A percentile compares a stretch with the other conserved stretches of the same genome.
phyloP scores from a whole-genome alignment of 2,113 vertebrate species.

The Scopus umbretta region DNA sequence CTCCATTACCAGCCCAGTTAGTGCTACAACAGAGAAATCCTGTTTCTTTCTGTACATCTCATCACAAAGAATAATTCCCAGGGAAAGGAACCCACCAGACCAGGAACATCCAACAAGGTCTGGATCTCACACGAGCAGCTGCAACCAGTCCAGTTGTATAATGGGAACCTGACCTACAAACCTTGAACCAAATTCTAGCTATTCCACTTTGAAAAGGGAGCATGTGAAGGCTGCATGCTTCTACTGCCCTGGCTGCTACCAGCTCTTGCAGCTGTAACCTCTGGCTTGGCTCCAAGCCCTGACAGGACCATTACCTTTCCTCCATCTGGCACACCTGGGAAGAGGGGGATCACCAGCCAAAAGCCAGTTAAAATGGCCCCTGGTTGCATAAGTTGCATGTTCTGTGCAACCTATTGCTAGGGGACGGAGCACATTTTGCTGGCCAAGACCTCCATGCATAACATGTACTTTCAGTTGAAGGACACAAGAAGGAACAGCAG shows the following conservation, averaged over 20 bases:
- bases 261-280: neutral
- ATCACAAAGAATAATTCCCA: neutral
- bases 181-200: neutral
- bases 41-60: neutral
- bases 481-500: neutral
- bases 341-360: neutral
- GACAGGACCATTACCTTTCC: neutral
- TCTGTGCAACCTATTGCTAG: neutral
- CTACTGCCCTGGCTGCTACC: neutral
- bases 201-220: neutral
- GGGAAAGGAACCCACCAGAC: neutral
- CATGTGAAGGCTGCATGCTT: fast-evolving
- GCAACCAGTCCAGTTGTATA: neutral
- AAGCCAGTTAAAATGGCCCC: neutral
- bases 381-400: neutral
- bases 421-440: fast-evolving
- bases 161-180: constrained; percentile 36
- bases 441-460: neutral
- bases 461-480: fast-evolving
- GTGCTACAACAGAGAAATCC: neutral
- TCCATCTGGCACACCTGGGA: neutral
- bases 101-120: neutral
- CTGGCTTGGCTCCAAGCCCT: neutral
- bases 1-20: neutral
- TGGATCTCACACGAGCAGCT: neutral